Evolutionary conservation across 2,888 invertebrate genomes (phyloP).

Genomic region (Drosophila incognita): DNA sequence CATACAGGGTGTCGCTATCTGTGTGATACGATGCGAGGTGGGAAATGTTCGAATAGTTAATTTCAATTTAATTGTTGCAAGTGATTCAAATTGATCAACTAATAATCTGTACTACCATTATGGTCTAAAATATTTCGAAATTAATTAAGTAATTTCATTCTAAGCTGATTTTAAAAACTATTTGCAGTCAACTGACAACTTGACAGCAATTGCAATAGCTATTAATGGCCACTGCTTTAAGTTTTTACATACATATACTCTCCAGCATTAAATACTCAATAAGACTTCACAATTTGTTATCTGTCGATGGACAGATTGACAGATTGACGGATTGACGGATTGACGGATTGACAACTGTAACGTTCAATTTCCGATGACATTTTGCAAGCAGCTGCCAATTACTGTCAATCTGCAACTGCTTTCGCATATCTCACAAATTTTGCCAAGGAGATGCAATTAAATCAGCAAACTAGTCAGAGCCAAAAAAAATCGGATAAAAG

Average conservation of each 20-base stretch:
- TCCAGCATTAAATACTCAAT: neutral
- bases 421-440: constrained; percentile 35
- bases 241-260: too few species aligned
- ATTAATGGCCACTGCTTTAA: neutral
- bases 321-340: constrained; percentile 12
- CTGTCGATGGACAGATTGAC: constrained; percentile 12
- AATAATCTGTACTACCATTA: neutral
- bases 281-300: neutral
- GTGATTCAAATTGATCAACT: neutral
- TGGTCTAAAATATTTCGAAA: neutral
- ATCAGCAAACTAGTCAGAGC: constrained; percentile 3
- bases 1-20: constrained; percentile 35
- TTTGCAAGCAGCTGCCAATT: constrained; percentile 19
- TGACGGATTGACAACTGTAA: constrained; percentile 30
- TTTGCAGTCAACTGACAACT: neutral
- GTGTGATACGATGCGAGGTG: neutral
- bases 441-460: constrained; percentile 46
- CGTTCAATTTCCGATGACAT: constrained; percentile 31
- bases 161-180: neutral
- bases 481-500: constrained; percentile 24
- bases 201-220: neutral
- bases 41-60: neutral
- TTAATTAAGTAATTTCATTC: too few species aligned
- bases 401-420: constrained; percentile 4
- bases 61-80: neutral